Percentiles rank a stretch among this genome's conserved stretches.
Evolutionary conservation across 2,797 vertebrate genomes (phyloP).

Genomic region (Acestrorhynchus altus): DNA sequence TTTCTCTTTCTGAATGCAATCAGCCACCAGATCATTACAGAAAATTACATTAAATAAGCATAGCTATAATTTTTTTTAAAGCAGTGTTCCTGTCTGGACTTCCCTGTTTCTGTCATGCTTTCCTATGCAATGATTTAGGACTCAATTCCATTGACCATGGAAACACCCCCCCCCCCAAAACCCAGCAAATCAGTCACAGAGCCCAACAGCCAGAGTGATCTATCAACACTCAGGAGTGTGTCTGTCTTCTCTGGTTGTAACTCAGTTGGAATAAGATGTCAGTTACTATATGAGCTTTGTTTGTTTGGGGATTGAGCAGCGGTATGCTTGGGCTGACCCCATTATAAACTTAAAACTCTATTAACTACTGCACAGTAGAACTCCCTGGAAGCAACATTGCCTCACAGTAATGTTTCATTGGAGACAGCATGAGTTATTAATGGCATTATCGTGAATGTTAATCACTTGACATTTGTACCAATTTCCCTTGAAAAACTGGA

Average conservation of each 20-base stretch:
- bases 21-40: too few species aligned
- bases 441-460: neutral
- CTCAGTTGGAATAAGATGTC: neutral
- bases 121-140: conserved; percentile 36
- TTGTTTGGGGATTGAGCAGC: neutral
- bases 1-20: too few species aligned
- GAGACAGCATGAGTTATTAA: neutral
- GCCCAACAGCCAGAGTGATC: neutral
- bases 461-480: neutral
- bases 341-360: conserved; percentile 1
- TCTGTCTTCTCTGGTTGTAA: conserved; percentile 8
- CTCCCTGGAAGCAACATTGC: neutral
- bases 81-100: neutral
- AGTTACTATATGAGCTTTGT: neutral
- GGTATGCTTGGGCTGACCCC: neutral
- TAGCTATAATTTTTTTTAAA: too few species aligned
- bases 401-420: neutral
- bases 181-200: conserved; percentile 11
- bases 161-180: conserved; percentile 3
- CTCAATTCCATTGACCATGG: conserved; percentile 35
- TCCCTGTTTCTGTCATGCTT: neutral
- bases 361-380: neutral
- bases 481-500: neutral
- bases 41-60: too few species aligned
- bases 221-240: conserved; percentile 14